Evolutionary conservation across 2,797 vertebrate genomes (phyloP).

Genomic region (Gallirallus australis): DNA sequence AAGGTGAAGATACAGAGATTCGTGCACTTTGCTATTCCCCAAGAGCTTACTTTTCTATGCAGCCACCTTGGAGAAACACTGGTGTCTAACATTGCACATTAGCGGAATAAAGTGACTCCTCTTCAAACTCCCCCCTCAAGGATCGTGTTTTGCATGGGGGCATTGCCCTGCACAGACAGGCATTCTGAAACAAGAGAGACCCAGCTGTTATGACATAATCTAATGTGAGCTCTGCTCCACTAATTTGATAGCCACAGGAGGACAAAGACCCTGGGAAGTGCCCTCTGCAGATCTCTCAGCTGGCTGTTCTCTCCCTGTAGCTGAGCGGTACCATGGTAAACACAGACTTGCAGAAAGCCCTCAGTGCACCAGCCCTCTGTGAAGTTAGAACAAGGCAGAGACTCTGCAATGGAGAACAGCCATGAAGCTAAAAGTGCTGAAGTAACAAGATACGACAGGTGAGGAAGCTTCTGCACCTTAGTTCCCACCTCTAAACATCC

Average conservation of each 20-base stretch:
- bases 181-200: background rate
- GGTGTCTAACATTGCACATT: background rate
- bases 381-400: background rate
- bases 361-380: background rate
- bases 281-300: background rate
- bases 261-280: background rate
- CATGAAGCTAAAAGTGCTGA: background rate
- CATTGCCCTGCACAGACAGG: fast-evolving
- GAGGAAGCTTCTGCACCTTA: background rate
- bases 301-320: background rate
- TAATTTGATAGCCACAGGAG: background rate
- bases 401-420: background rate
- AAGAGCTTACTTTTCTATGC: background rate
- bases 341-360: background rate
- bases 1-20: fast-evolving
- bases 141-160: fast-evolving
- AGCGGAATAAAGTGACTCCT: background rate
- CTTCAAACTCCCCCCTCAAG: background rate
- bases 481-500: background rate
- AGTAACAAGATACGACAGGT: fast-evolving
- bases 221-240: background rate
- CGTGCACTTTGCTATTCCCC: background rate
- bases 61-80: no score
- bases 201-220: background rate
- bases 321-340: background rate